Base-by-base conservation (phyloP, 2,113 vertebrate species). In the Pelodiscus sinensis region DNA sequence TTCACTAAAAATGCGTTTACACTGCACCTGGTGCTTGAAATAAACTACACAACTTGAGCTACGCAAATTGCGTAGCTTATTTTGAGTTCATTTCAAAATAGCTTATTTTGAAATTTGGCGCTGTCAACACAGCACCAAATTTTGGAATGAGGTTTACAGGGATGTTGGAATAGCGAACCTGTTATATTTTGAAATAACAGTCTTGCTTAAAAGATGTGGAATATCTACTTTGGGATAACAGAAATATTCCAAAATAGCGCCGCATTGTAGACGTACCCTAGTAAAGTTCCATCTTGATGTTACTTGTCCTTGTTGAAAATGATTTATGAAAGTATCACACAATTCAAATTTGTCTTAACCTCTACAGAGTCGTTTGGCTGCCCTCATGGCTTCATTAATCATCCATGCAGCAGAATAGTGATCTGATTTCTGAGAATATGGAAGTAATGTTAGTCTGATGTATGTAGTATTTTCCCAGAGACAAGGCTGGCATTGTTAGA, bases 381-480 rank as follows among this genome's bases (percentile, higher is more conserved):
- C 55, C 11, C 8, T 1, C 51, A 9, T 29, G 8, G 13, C 65
- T 68, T 75, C n/a, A 60, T 86, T 84, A 50, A 71, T 79, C 38
- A 82, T 4, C 58, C 55, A 2, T 2, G 24, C 14, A 50, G 38
- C 1, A 0, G 3, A 57, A 55, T 10, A 15, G 55, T 29, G 51
- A 60, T 13, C 58, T 9, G 87, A n/a, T 82, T 68, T 79, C 81
- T 84, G 79, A 15, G 0, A 82, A 79, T n/a, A 2, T 0, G 4
- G 82, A 65, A 56, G 9, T 16, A 1, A 19, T 6, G 1, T 11
- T 56, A 19, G 15, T 38, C 65, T 65, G 79, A 10, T 65, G 9
- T 0, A 73, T 38, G 27, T 1, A 60, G 54, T 14, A 5, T 58
- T 52, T 79, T 51, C 21, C 65, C 57, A 55, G n/a, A 88, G 81